Percentiles rank a stretch among this genome's conserved stretches.
These are phyloP conservation scores for Hyalella azteca DNA, from an alignment of 2,888 invertebrate species.

Conservation along the genomic window DNA sequence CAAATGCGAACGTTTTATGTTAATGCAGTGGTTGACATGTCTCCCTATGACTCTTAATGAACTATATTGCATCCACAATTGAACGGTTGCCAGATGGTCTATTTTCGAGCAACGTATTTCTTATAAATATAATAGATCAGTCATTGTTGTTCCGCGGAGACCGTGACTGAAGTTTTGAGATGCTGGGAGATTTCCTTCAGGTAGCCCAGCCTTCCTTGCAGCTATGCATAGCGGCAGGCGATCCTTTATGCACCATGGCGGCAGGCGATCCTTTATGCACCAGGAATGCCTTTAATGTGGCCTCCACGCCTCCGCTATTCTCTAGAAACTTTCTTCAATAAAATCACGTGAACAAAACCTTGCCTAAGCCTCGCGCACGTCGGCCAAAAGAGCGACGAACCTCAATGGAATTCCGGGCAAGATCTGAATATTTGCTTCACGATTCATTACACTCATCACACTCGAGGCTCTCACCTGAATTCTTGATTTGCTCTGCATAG, in stretches of 20 bases:
- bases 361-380: background rate
- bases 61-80: too few relatives aligned
- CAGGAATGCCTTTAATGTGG: background rate
- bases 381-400: background rate
- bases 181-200: background rate
- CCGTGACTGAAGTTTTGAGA: too few relatives aligned
- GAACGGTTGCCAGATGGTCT: too few relatives aligned
- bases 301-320: conserved; percentile 14
- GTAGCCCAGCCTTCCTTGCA: background rate
- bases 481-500: conserved; percentile 7
- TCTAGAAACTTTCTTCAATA: conserved; percentile 2
- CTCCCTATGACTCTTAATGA: too few relatives aligned
- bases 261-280: background rate
- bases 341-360: background rate
- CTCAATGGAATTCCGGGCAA: background rate
- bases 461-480: background rate
- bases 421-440: background rate
- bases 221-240: too few relatives aligned
- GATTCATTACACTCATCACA: conserved; percentile 4
- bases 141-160: too few relatives aligned
- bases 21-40: too few relatives aligned
- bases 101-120: too few relatives aligned
- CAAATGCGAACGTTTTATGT: too few relatives aligned
- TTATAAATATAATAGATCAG: too few relatives aligned
- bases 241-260: background rate